Evolutionary conservation across 2,113 vertebrate species (phyloP).

Genomic region (Colinus virginianus): DNA sequence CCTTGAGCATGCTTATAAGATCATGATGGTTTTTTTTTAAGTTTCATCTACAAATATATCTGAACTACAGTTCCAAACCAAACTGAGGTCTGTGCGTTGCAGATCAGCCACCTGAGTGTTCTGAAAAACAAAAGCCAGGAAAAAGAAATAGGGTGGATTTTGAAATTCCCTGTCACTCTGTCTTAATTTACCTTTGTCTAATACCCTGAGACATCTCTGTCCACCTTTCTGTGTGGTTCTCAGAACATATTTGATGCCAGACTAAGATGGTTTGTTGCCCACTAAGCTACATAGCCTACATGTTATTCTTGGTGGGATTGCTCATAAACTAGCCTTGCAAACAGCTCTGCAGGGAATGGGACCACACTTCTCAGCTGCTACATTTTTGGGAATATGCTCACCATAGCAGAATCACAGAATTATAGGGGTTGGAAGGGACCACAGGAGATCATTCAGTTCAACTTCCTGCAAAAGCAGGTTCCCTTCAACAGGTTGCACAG

Average conservation of each 20-base stretch:
- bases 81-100: neutral
- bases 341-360: neutral
- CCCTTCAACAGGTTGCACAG: neutral
- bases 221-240: rapidly evolving
- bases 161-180: neutral
- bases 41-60: neutral
- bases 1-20: neutral
- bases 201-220: neutral
- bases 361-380: neutral
- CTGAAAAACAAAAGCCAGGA: neutral
- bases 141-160: neutral
- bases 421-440: too few relatives aligned
- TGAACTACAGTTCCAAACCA: neutral
- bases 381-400: neutral
- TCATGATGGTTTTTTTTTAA: neutral
- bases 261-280: rapidly evolving
- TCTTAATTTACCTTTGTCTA: neutral
- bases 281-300: rapidly evolving
- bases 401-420: neutral
- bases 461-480: too few relatives aligned
- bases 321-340: neutral
- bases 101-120: neutral
- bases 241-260: rapidly evolving
- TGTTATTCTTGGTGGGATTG: neutral
- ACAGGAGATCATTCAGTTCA: too few relatives aligned